Base-by-base conservation (phyloP, 2,113 vertebrate genomes). In the Aphyosemion australe region DNA sequence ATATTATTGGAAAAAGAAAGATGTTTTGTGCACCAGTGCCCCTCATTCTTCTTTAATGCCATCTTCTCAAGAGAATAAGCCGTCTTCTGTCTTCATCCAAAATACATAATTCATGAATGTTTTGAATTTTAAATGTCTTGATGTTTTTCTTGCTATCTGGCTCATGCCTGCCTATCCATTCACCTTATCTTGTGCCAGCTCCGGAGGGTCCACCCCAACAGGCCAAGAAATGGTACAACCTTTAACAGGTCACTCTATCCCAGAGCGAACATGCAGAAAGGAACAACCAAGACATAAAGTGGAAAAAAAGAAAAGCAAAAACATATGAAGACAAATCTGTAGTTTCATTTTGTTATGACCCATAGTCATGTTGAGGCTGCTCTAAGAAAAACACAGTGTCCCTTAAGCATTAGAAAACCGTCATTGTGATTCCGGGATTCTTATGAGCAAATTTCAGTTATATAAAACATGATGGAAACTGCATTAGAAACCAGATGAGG, bases 71-170 rank as follows among this genome's bases (percentile, higher is more conserved):
- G 60, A 58, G 5, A 47, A 56, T 42, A 47, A 1, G 3, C 7
- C n/a, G 16, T 65, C 11, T 19, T 65, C 55, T 47, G 20, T 61
- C 14, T 58, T 51, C n/a, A 42, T 47, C 39, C 14, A 6, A 64
- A 65, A 80, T 77, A 13, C 45, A 66, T 67, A 64, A 72, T 74
- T 67, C 15, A 67, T 69, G 43, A 59, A 26, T 20, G 43, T 16
- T 70, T 52, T 60, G 50, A 14, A n/a, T 66, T 69, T 73, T 52
- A 69, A 77, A 71, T 59, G 32, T 53, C 43, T 20, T 9, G 10
- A 10, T 39, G 26, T 19, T 57, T 42, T 58, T 15, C 26, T 26
- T 19, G 31, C 14, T 71, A 42, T 43, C 34, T 50, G 19, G 1
- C 3, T 6, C 19, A 32, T 31, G 50, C 12, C 8, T 20, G 6